A percentile compares a stretch with the other conserved stretches of the same genome.
Evolutionary conservation across 2,113 vertebrate genomes (phyloP).

Genomic region (Nothobranchius furzeri): DNA sequence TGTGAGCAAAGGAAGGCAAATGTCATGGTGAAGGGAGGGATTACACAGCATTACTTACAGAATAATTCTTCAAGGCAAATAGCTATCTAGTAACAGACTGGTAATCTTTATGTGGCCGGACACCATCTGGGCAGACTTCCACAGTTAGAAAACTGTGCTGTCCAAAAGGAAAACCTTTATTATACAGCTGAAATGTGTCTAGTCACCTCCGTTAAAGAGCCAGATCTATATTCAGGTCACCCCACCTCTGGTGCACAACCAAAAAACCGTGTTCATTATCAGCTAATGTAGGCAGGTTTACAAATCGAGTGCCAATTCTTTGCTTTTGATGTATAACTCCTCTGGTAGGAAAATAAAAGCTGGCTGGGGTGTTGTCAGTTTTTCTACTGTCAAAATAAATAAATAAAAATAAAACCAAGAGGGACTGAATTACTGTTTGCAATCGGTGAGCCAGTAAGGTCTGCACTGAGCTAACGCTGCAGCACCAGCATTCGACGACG

Average conservation of each 20-base stretch:
- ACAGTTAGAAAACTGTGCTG: constrained; percentile 46
- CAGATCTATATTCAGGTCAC: constrained; percentile 40
- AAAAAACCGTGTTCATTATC: constrained; percentile 69
- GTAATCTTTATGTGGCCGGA: constrained; percentile 67
- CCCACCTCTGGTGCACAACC: constrained; percentile 49
- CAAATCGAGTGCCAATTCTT: constrained; percentile 46
- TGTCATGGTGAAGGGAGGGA: constrained; percentile 59
- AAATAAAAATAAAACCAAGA: too few relatives aligned
- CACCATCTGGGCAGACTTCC: constrained; percentile 72
- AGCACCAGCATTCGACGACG: too few relatives aligned
- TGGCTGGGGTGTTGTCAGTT: too few relatives aligned
- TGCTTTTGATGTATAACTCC: constrained; percentile 62
- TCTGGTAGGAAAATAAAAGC: too few relatives aligned
- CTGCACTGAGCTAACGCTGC: too few relatives aligned
- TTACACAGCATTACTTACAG: constrained; percentile 68
- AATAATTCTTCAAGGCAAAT: constrained; percentile 62
- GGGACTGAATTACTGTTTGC: too few relatives aligned
- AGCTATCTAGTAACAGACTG: constrained; percentile 41
- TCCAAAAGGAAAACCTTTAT: constrained; percentile 66
- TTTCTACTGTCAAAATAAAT: too few relatives aligned
- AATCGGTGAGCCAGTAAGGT: too few relatives aligned
- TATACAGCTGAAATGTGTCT: constrained; percentile 74
- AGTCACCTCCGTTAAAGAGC: constrained; percentile 72
- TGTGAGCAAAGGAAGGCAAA: constrained; percentile 60
- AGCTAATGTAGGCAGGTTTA: constrained; percentile 46